Evolutionary conservation across 1,140 invertebrate species (phyloP).

Genomic region (Scaptodrosophila lebanonensis): DNA sequence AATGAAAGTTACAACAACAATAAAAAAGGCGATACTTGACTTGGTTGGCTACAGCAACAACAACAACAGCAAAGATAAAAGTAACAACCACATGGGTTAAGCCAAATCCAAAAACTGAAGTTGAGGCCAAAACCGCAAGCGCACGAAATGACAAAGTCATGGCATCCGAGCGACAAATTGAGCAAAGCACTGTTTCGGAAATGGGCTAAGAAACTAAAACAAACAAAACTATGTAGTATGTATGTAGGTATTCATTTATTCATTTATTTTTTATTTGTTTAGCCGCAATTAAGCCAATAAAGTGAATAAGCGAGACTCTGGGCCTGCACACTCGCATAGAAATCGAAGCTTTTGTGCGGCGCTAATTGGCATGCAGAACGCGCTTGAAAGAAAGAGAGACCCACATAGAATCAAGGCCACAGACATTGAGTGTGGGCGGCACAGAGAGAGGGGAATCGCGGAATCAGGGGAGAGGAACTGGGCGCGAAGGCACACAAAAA

Average conservation of each 20-base stretch:
- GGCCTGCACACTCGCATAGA: too few relatives aligned
- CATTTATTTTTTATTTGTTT: too few relatives aligned
- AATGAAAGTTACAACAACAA: slow-evolving; percentile 58
- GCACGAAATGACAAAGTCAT: slow-evolving; percentile 23
- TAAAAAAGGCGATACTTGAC: slow-evolving; percentile 17
- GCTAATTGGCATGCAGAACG: slow-evolving; percentile 51
- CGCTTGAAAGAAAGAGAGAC: slow-evolving; percentile 3
- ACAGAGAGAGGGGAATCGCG: not conserved
- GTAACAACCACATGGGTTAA: not conserved
- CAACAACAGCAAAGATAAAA: not conserved
- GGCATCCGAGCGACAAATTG: slow-evolving; percentile 25
- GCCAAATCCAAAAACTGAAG: too few relatives aligned
- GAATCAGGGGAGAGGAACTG: too few relatives aligned
- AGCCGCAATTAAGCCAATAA: too few relatives aligned
- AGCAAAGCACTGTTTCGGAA: slow-evolving; percentile 28
- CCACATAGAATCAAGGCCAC: slow-evolving; percentile 59
- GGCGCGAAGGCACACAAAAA: too few relatives aligned
- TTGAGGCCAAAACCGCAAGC: too few relatives aligned
- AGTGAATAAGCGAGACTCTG: too few relatives aligned
- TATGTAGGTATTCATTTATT: too few relatives aligned
- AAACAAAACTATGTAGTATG: too few relatives aligned
- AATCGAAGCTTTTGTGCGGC: slow-evolving; percentile 35
- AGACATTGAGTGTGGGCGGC: slow-evolving; percentile 27
- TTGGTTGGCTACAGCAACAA: slow-evolving; percentile 23
- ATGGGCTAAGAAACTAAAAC: slow-evolving; percentile 32